Evolutionary conservation across 1,140 invertebrate genomes (phyloP), one percentile per base, ranked within the genome.

Genomic region (Hormaphis cornu): DNA sequence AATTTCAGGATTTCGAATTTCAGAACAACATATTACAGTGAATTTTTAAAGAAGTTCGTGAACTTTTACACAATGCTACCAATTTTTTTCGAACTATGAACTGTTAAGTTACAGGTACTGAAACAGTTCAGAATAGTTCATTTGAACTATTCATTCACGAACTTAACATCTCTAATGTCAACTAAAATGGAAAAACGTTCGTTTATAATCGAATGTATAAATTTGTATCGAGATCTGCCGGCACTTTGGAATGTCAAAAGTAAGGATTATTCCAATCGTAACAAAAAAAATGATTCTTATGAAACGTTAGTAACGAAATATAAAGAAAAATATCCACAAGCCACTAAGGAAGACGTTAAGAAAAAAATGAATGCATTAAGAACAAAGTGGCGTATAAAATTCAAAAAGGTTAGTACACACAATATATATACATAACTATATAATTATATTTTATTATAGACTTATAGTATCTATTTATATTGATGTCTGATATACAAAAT

Each of bases 361-460:
- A 72, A 72, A 70, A 71, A 71, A 71, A 71, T 72, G 26, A 72
- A 72, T 66, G 71, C 72, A 58, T 66, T 72, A 33, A 52, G 72
- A 48, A 71, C 69, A 54, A 70, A 70, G 22, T 71, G 53, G 26
- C 20, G 56, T 22, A 70, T 56, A 54, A 50, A 48, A 42, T 50
- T 72, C n/a, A 69, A 63, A 46, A 46, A 46, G 42, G 42, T 46
- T 46, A 46, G 42, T 46, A 46, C 42, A 46, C 42, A 46, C 42
- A 46, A 18, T 46, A 46, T 46, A 46, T 46, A 10, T 46, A 46
- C n/a, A 44, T 46, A 46, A 16, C 12, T 42, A 42, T 16, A 42
- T 18, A n/a, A 16, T 42, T 42, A 42, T 42, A 42, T 42, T 42
- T 16, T 42, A 42, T 42, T 42, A 42, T 42, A 16, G n/a, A n/a